Percentiles rank a stretch among this genome's conserved stretches.
phyloP scores from a whole-genome alignment of 2,888 invertebrate genomes.

The Meiosimyza decipiens region DNA sequence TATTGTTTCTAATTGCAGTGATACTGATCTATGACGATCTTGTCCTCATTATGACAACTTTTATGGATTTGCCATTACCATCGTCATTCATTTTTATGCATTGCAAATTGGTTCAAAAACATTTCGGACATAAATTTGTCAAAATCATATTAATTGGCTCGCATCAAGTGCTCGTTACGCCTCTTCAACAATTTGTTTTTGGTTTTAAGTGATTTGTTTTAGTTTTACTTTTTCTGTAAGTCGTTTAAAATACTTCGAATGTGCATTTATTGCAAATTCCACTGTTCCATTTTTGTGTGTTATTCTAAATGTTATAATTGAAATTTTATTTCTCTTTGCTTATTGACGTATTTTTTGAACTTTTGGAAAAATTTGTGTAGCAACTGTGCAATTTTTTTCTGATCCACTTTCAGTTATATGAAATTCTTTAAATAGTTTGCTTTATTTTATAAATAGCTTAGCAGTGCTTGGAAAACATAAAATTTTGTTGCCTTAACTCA shows the following conservation, averaged over 20 bases:
- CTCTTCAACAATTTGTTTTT: background rate
- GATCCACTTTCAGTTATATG: background rate
- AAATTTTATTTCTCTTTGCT: no score
- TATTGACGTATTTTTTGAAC: no score
- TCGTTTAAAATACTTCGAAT: no score
- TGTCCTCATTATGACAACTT: slow-evolving; percentile 10
- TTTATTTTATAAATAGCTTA: background rate
- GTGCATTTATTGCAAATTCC: no score
- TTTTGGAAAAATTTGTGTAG: no score
- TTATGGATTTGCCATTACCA: background rate
- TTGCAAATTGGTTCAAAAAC: slow-evolving; percentile 58
- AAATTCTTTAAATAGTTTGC: background rate
- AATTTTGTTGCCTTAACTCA: background rate
- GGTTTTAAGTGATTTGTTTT: background rate
- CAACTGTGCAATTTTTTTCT: no score
- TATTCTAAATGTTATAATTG: no score
- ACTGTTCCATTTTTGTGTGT: no score
- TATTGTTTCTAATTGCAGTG: background rate
- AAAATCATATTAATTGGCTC: slow-evolving; percentile 37
- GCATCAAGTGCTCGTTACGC: slow-evolving; percentile 10
- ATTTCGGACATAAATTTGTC: slow-evolving; percentile 57
- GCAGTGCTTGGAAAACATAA: background rate
- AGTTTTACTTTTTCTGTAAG: no score
- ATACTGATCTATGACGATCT: background rate
- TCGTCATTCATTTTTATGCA: slow-evolving; percentile 2